Evolutionary conservation across 1,140 invertebrate species (phyloP).

Genomic region (Pachypsylla venusta): DNA sequence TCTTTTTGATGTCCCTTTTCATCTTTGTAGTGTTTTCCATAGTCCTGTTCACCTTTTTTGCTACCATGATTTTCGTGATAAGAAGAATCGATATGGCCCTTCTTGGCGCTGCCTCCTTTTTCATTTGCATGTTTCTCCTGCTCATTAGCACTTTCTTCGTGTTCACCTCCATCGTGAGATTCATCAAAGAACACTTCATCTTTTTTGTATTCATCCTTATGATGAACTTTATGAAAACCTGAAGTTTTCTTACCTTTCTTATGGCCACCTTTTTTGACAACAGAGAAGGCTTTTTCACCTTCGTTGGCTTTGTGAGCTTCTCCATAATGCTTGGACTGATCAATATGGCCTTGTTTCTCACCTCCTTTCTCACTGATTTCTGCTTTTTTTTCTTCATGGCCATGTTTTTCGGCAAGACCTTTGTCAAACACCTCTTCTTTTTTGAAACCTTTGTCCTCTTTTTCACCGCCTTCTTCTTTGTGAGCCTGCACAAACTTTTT

Average conservation of each 20-base stretch:
- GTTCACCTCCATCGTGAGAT: slow-evolving; percentile 43
- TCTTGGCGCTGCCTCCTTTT: slow-evolving; percentile 23
- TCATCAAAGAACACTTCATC: slow-evolving; percentile 48
- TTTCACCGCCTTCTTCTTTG: slow-evolving; percentile 32
- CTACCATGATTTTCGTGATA: slow-evolving; percentile 21
- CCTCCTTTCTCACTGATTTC: slow-evolving; percentile 22
- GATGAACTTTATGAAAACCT: slow-evolving; percentile 45
- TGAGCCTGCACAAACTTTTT: slow-evolving; percentile 22
- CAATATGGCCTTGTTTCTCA: slow-evolving; percentile 25
- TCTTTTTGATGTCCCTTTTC: slow-evolving; percentile 22
- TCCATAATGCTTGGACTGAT: slow-evolving; percentile 28
- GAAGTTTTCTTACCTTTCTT: slow-evolving; percentile 47
- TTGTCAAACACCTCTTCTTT: slow-evolving; percentile 32
- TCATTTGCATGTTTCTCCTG: slow-evolving; percentile 20
- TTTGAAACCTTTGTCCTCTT: slow-evolving; percentile 42
- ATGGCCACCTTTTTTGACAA: slow-evolving; percentile 33
- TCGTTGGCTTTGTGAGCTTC: slow-evolving; percentile 31
- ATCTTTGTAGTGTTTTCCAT: slow-evolving; percentile 23
- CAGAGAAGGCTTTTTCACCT: slow-evolving; percentile 20
- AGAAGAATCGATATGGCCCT: slow-evolving; percentile 21
- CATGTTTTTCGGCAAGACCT: slow-evolving; percentile 25
- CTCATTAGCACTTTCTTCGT: slow-evolving; percentile 33
- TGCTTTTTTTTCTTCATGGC: slow-evolving; percentile 24
- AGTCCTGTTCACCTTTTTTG: slow-evolving; percentile 21
- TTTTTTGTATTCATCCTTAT: slow-evolving; percentile 48